Conservation (phyloP, 2,113 vertebrate genomes). For the Callorhinus ursinus region DNA sequence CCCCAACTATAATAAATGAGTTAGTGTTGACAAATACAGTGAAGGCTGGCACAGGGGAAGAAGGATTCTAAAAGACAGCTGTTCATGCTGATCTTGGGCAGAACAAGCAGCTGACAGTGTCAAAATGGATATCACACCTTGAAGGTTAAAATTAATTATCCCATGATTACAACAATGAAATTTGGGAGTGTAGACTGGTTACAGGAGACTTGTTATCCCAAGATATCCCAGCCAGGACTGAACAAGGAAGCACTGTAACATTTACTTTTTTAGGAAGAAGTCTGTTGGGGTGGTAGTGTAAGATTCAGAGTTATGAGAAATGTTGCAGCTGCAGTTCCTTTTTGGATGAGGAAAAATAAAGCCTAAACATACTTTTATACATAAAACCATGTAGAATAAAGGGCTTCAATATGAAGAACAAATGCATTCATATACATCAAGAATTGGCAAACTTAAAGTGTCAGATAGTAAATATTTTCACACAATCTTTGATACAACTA, state of each 20-base stretch:
- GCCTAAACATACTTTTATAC: background rate
- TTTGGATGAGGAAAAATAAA: constrained; percentile 10
- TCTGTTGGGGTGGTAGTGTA: background rate
- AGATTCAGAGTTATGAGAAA: background rate
- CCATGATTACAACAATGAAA: background rate
- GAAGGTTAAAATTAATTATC: constrained; percentile 20
- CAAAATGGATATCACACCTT: background rate
- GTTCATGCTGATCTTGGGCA: background rate
- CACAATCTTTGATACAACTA: background rate
- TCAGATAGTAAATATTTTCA: background rate
- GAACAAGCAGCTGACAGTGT: background rate
- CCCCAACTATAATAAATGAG: background rate
- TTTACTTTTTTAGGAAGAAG: background rate
- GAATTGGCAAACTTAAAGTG: background rate
- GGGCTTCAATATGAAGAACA: background rate
- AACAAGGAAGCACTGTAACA: background rate
- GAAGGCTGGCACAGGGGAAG: background rate
- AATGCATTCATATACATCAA: background rate
- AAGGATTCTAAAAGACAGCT: background rate
- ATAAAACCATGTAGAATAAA: background rate
- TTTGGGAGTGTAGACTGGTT: background rate
- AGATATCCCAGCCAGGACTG: background rate
- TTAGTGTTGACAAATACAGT: background rate
- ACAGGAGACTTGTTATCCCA: background rate
- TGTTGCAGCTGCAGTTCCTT: background rate